These are phyloP conservation scores for Toxotes lorentzi DNA, from an alignment of 2,797 vertebrate genomes.

Conservation along the genomic window DNA sequence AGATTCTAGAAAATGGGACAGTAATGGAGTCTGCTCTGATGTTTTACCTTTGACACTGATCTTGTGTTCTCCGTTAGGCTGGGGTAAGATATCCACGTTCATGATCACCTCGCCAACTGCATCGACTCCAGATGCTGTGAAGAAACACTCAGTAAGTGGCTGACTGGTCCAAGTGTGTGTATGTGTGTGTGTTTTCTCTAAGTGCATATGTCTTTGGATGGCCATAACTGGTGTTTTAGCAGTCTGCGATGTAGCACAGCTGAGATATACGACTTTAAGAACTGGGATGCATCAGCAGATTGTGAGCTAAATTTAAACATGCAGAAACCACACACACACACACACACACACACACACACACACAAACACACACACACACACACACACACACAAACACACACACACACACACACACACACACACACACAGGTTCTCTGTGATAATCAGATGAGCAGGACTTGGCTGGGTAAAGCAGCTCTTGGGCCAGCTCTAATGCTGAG, in stretches of 20 bases:
- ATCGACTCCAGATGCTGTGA: conserved; percentile 92
- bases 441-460: conserved; percentile 54
- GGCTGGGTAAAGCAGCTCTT: conserved; percentile 27
- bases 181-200: conserved; percentile 24
- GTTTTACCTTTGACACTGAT: conserved; percentile 93
- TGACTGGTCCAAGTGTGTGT: background rate
- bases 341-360: conserved; percentile 13
- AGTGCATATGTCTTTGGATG: background rate
- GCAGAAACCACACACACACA: conserved; percentile 16
- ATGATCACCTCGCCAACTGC: conserved; percentile 94
- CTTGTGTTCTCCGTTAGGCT: conserved; percentile 95
- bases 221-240: conserved; percentile 17
- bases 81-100: conserved; percentile 92
- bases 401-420: conserved; percentile 23
- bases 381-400: conserved; percentile 20
- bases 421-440: conserved; percentile 23
- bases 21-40: background rate
- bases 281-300: conserved; percentile 52
- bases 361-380: conserved; percentile 20
- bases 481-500: conserved; percentile 43
- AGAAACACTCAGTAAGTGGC: conserved; percentile 27
- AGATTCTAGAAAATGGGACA: background rate
- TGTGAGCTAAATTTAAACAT: conserved; percentile 56
- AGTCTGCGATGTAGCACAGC: conserved; percentile 32
- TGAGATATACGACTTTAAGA: conserved; percentile 39